Evolutionary conservation across 2,888 invertebrate genomes (phyloP).

Genomic region (Eupeodes latifasciatus): DNA sequence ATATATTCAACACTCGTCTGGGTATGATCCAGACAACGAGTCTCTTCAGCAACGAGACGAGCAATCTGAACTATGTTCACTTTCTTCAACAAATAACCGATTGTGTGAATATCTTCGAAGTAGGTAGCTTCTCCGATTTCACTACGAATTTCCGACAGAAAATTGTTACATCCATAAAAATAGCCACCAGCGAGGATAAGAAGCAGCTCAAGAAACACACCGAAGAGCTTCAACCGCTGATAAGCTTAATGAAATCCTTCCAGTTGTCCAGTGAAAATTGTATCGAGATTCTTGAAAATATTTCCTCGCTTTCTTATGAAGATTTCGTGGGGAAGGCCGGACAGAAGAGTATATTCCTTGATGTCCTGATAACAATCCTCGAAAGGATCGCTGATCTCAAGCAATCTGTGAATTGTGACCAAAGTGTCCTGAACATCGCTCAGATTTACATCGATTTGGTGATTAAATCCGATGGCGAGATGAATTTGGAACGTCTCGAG

Average conservation of each 20-base stretch:
- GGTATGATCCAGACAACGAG: constrained; percentile 79
- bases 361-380: constrained; percentile 85
- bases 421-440: constrained; percentile 83
- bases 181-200: constrained; percentile 72
- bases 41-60: constrained; percentile 78
- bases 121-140: constrained; percentile 77
- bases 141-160: constrained; percentile 81
- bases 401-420: constrained; percentile 79
- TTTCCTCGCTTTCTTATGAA: constrained; percentile 81
- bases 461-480: constrained; percentile 82
- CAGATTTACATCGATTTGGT: constrained; percentile 85
- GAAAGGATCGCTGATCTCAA: constrained; percentile 84
- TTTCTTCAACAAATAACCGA: constrained; percentile 80
- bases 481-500: constrained; percentile 86
- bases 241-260: constrained; percentile 80
- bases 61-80: constrained; percentile 79
- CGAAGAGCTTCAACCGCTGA: constrained; percentile 78
- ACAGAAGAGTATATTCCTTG: constrained; percentile 85
- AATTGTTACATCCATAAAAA: constrained; percentile 80
- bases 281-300: constrained; percentile 79
- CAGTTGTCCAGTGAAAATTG: constrained; percentile 80
- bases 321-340: constrained; percentile 80
- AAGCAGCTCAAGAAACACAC: constrained; percentile 53
- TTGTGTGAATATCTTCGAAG: constrained; percentile 77
- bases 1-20: constrained; percentile 81